Conservation (phyloP, 2,797 vertebrate species). For the Chelidonichthys spinosus region DNA sequence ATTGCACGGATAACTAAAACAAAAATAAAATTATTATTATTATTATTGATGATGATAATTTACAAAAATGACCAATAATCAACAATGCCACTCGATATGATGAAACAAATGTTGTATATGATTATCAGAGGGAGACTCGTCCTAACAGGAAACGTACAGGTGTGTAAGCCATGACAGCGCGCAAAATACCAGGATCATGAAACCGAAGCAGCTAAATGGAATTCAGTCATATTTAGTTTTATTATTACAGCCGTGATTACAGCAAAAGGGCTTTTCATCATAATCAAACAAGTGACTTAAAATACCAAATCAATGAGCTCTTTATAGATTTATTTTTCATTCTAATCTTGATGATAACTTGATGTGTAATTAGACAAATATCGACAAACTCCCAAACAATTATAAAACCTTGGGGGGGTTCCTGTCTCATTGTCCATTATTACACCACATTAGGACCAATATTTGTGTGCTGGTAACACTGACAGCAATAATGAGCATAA, state of each 20-base stretch:
- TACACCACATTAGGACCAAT: slow-evolving; percentile 30
- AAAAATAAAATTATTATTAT: not conserved
- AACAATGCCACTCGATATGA: not conserved
- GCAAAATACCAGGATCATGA: not conserved
- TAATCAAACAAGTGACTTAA: slow-evolving; percentile 5
- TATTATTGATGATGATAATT: not conserved
- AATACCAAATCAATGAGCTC: not conserved
- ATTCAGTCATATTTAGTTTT: too few relatives aligned
- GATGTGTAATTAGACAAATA: slow-evolving; percentile 29
- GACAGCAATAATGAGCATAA: slow-evolving; percentile 39
- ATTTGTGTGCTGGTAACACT: slow-evolving; percentile 37
- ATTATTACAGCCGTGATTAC: not conserved
- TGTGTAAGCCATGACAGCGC: not conserved
- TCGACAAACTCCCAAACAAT: slow-evolving; percentile 18
- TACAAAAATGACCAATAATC: not conserved
- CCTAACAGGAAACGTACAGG: not conserved
- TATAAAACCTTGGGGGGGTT: slow-evolving; percentile 15
- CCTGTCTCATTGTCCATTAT: slow-evolving; percentile 35
- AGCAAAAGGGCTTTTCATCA: not conserved
- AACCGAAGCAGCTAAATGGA: not conserved
- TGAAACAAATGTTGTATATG: not conserved
- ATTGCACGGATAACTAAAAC: not conserved
- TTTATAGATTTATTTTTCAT: not conserved
- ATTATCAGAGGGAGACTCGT: not conserved
- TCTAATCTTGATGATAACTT: slow-evolving; percentile 24